A percentile compares a stretch with the other conserved stretches of the same genome.
Conservation (phyloP, 2,797 vertebrate species). For the Heteromormyrus szaboi region DNA sequence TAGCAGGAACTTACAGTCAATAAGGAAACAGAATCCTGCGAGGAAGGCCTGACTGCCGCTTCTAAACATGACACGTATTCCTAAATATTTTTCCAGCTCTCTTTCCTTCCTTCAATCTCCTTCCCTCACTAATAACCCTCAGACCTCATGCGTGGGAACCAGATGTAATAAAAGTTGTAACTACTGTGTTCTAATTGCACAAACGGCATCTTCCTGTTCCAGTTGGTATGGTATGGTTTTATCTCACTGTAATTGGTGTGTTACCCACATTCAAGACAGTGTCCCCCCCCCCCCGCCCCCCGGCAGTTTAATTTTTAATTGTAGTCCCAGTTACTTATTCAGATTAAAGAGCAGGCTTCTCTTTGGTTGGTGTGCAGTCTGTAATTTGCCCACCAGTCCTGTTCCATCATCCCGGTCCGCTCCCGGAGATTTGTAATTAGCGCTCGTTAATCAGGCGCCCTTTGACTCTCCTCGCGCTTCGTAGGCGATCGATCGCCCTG, state of each 20-base stretch:
- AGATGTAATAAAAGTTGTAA: neutral
- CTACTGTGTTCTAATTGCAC: neutral
- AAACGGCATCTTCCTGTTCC: neutral
- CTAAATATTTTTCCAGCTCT: neutral
- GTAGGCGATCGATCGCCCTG: neutral
- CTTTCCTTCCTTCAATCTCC: neutral
- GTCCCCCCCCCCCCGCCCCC: neutral
- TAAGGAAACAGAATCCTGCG: neutral
- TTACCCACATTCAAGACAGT: neutral
- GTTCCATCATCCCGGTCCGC: neutral
- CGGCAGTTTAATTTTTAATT: conserved; percentile 1
- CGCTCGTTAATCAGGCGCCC: conserved; percentile 2
- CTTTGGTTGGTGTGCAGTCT: neutral
- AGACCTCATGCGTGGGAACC: neutral
- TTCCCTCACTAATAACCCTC: neutral
- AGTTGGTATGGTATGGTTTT: neutral
- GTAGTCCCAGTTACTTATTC: neutral
- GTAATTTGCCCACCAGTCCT: conserved; percentile 18
- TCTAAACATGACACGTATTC: neutral
- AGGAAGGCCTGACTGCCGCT: neutral
- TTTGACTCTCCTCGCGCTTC: neutral
- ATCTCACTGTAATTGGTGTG: neutral
- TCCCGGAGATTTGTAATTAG: conserved; percentile 10
- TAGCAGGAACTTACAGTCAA: neutral
- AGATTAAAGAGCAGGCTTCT: neutral